Conservation (phyloP, 92 coral and sea anemone species). For the Porites divaricata region DNA sequence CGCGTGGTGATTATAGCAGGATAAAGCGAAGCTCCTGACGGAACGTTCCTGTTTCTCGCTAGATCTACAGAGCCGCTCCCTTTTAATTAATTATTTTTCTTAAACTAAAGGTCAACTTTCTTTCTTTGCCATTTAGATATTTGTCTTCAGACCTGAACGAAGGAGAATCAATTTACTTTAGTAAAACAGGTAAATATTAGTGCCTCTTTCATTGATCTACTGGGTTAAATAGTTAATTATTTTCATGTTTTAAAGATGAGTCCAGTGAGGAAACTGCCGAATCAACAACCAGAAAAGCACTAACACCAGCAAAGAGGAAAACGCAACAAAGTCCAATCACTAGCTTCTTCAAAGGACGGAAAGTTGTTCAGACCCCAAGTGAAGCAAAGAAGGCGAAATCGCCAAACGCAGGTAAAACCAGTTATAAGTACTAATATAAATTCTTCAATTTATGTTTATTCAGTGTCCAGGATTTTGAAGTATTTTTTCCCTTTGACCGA, state of each 20-base stretch:
- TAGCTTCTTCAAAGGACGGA: constrained; percentile 34
- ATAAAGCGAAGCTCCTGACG: no score
- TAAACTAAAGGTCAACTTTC: background rate
- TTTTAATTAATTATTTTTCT: no score
- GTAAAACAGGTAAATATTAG: constrained; percentile 1
- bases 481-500: no score
- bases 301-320: constrained; percentile 8
- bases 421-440: no score
- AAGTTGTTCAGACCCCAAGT: background rate
- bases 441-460: no score
- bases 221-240: no score
- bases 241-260: background rate
- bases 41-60: no score
- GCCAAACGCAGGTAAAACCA: constrained; percentile 2
- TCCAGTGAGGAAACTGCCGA: background rate
- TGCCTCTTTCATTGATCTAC: background rate
- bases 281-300: background rate
- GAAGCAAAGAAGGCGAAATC: constrained; percentile 13
- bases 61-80: no score
- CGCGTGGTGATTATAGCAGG: no score
- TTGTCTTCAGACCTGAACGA: background rate
- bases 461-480: no score
- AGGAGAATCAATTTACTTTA: constrained; percentile 11
- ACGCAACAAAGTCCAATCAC: constrained; percentile 44
- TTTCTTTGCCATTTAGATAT: background rate